Evolutionary conservation across 2,113 vertebrate species (phyloP).

Genomic region (Aspiorhynchus laticeps): DNA sequence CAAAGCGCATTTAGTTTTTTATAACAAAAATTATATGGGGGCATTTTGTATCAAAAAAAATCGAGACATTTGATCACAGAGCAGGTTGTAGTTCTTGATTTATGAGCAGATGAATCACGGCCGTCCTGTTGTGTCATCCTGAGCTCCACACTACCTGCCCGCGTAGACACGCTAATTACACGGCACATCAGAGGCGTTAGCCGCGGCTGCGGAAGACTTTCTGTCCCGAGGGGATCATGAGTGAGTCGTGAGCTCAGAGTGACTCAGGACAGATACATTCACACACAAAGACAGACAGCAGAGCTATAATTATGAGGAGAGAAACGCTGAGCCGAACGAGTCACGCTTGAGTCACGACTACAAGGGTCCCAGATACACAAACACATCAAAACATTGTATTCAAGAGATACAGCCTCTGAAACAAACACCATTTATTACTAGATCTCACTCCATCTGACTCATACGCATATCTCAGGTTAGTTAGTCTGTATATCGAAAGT

Average conservation of each 20-base stretch:
- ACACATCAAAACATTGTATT: constrained; percentile 40
- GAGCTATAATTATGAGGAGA: constrained; percentile 79
- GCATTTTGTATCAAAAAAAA: neutral
- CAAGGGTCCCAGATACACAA: constrained; percentile 43
- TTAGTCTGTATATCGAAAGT: neutral
- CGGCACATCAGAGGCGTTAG: neutral
- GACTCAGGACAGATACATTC: constrained; percentile 71
- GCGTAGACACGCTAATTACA: constrained; percentile 46
- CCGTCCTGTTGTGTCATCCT: constrained; percentile 6
- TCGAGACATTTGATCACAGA: neutral
- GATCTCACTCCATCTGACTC: neutral
- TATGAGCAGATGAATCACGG: constrained; percentile 45
- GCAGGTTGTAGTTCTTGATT: neutral
- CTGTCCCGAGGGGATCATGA: neutral
- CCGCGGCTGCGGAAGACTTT: constrained; percentile 3
- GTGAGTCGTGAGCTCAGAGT: constrained; percentile 54
- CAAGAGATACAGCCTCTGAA: neutral
- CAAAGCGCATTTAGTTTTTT: no score
- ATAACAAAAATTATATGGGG: no score
- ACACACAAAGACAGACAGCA: constrained; percentile 62
- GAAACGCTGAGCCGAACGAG: constrained; percentile 73
- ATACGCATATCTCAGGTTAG: neutral
- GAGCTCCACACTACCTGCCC: constrained; percentile 42
- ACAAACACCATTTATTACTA: neutral
- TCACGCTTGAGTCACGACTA: constrained; percentile 73